Evolutionary conservation across 2,113 vertebrate species (phyloP).

Genomic region (Petrocephalus microphthalmus): DNA sequence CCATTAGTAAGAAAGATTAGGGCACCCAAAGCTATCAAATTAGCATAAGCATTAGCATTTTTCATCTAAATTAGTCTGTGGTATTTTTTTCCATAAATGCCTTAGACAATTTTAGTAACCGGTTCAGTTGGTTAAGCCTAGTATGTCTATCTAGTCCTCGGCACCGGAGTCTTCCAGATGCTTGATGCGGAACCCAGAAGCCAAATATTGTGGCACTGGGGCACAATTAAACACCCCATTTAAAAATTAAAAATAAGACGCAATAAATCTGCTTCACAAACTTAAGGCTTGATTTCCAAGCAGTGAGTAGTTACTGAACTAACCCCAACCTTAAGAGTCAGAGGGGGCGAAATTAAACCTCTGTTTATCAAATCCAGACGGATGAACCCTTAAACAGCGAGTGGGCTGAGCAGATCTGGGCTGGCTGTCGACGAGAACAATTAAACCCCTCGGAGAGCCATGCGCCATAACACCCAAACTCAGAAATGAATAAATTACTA

Average conservation of each 20-base stretch:
- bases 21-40: neutral
- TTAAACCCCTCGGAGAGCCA: neutral
- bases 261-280: neutral
- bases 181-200: neutral
- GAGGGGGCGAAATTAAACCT: neutral
- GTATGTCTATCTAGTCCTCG: neutral
- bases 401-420: neutral
- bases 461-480: neutral
- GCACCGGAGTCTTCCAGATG: neutral
- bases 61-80: neutral
- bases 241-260: neutral
- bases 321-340: neutral
- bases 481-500: neutral
- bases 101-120: neutral
- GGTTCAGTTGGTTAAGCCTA: neutral
- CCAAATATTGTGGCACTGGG: neutral
- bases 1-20: constrained; percentile 1
- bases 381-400: neutral
- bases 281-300: neutral
- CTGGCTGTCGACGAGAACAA: neutral
- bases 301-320: neutral
- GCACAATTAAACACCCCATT: neutral
- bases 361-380: neutral
- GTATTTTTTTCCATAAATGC: neutral
- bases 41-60: neutral